Percentiles rank a stretch among this genome's conserved stretches.
Conservation (phyloP, 2,888 invertebrate genomes). For the Spilosoma lubricipeda region DNA sequence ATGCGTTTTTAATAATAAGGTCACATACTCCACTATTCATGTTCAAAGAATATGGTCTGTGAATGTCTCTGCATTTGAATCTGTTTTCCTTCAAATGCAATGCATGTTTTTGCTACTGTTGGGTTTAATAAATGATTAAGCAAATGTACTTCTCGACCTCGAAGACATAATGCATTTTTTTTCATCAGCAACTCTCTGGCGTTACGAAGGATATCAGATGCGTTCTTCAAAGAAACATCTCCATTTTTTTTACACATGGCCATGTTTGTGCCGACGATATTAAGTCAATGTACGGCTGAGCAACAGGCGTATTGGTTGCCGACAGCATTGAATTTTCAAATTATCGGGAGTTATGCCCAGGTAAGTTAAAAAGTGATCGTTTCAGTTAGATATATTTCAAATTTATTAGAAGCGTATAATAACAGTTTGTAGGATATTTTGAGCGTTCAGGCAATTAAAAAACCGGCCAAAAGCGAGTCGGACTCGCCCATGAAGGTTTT, state of each 20-base stretch:
- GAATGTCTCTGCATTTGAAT: no score
- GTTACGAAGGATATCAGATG: conserved; percentile 74
- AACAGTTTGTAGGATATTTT: background rate
- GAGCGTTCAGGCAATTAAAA: no score
- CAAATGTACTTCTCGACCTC: no score
- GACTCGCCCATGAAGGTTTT: no score
- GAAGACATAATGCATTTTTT: conserved; percentile 5
- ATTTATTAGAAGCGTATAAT: background rate
- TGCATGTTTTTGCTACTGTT: no score
- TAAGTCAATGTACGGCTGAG: conserved; percentile 94
- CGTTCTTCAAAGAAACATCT: conserved; percentile 90
- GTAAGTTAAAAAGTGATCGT: conserved; percentile 65
- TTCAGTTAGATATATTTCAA: background rate
- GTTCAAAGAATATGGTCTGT: no score
- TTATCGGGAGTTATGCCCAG: conserved; percentile 97
- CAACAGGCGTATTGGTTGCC: conserved; percentile 95
- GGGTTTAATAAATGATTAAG: no score
- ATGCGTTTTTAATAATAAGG: background rate
- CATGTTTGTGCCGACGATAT: conserved; percentile 96
- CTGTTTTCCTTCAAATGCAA: no score
- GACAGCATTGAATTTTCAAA: conserved; percentile 91
- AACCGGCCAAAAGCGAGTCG: no score
- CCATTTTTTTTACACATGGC: conserved; percentile 92
- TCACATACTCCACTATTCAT: background rate
- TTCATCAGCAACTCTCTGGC: conserved; percentile 56